These are phyloP conservation scores for Ligdia adustata DNA, from an alignment of 2,888 invertebrate species.

Conservation along the genomic window DNA sequence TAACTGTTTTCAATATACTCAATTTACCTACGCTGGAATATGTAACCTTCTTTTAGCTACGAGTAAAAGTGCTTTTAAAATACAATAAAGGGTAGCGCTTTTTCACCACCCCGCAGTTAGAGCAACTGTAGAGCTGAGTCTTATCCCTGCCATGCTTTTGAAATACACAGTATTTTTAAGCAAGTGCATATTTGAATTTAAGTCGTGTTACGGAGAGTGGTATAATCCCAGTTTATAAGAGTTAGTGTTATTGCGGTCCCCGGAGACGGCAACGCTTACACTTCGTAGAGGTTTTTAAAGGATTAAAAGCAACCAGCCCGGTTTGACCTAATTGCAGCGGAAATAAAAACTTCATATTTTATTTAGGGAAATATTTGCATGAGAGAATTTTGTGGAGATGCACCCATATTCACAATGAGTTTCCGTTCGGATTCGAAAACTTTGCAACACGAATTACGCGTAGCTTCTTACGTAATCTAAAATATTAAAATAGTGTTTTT, in stretches of 20 bases:
- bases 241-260: constrained; percentile 65
- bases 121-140: constrained; percentile 24
- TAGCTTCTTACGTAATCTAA: no score
- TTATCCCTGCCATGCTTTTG: constrained; percentile 37
- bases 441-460: no score
- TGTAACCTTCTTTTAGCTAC: constrained; percentile 1
- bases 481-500: no score
- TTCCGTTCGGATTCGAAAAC: no score
- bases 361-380: constrained; percentile 10
- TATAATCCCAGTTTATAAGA: constrained; percentile 67
- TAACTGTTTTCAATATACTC: no score
- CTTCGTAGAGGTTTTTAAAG: constrained; percentile 55
- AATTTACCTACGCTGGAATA: not conserved
- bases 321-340: constrained; percentile 39
- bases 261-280: constrained; percentile 53
- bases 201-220: constrained; percentile 59
- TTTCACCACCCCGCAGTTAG: constrained; percentile 8
- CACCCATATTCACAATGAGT: no score
- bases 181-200: constrained; percentile 64
- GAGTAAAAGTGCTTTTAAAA: constrained; percentile 3
- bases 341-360: constrained; percentile 34
- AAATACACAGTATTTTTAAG: constrained; percentile 55
- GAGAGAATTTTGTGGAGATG: constrained; percentile 2
- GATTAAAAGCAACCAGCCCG: constrained; percentile 53
- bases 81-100: constrained; percentile 20